Conservation (phyloP, 1,140 invertebrate species). For the Drosophila repleta region DNA sequence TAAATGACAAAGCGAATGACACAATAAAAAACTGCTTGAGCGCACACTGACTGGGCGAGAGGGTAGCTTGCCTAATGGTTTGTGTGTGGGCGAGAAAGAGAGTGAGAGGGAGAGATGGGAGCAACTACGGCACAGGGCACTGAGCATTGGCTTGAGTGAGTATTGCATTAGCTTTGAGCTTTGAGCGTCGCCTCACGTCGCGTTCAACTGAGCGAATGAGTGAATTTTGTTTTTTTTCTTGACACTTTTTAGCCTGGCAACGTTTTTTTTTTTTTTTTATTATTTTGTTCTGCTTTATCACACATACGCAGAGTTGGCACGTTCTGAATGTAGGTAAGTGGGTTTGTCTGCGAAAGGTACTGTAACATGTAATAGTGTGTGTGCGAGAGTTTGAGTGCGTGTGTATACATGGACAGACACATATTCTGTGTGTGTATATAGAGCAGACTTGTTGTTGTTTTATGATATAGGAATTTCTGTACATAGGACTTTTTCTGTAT, state of each 20-base stretch:
- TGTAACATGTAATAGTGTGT: constrained; percentile 3
- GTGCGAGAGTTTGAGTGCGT: constrained; percentile 33
- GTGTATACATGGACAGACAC: constrained; percentile 9
- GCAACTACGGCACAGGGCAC: not conserved
- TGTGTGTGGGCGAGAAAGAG: too few relatives aligned
- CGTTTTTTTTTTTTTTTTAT: constrained; percentile 22
- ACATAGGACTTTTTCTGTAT: not conserved
- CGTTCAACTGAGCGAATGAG: constrained; percentile 57
- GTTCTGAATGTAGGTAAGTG: constrained; percentile 74
- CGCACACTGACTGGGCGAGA: not conserved
- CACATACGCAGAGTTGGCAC: constrained; percentile 71
- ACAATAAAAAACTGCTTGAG: constrained; percentile 34
- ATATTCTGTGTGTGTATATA: constrained; percentile 22
- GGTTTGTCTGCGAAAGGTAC: constrained; percentile 34
- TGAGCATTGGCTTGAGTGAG: constrained; percentile 54
- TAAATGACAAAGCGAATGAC: constrained; percentile 33
- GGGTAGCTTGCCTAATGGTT: not conserved
- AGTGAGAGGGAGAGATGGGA: not conserved
- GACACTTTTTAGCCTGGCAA: constrained; percentile 20
- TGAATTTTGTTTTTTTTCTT: constrained; percentile 55
- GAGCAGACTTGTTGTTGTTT: constrained; percentile 72
- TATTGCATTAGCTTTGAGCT: constrained; percentile 54
- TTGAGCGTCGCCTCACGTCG: constrained; percentile 23
- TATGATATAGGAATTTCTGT: not conserved
- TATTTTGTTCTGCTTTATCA: constrained; percentile 45